Percentiles rank a stretch among this genome's conserved stretches.
Conservation (phyloP, 2,113 vertebrate species). For the Hypanus sabinus region DNA sequence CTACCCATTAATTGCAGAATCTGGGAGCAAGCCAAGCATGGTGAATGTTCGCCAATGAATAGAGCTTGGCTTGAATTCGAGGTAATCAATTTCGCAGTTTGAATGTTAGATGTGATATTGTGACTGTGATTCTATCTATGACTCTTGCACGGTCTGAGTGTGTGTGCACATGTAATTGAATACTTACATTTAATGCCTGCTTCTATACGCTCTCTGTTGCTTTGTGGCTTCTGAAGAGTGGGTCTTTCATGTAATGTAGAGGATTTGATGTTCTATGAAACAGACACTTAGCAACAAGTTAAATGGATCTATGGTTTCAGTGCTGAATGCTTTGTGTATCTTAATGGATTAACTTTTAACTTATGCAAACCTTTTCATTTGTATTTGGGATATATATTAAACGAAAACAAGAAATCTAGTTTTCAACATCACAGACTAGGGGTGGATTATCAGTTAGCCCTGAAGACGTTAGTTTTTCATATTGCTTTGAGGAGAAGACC, state of each 20-base stretch:
- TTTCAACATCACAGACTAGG: neutral
- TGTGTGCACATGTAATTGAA: neutral
- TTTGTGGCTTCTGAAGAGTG: neutral
- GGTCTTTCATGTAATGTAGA: neutral
- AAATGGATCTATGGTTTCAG: neutral
- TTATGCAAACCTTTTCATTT: neutral
- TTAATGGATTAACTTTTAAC: neutral
- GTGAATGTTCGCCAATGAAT: slow-evolving; percentile 3
- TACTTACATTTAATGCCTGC: neutral
- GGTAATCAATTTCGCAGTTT: too few species aligned
- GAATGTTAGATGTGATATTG: neutral
- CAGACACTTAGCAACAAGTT: neutral
- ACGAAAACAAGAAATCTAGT: neutral
- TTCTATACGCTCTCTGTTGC: neutral
- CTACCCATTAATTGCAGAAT: neutral
- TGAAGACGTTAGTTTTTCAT: neutral
- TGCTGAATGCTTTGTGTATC: neutral
- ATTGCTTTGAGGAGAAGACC: neutral
- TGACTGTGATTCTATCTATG: neutral
- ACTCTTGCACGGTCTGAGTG: neutral
- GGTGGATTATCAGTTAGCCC: neutral
- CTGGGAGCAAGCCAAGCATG: neutral
- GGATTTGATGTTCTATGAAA: neutral
- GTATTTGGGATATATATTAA: neutral
- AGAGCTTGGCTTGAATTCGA: neutral